phyloP scores from a whole-genome alignment of 2,888 invertebrate genomes.

The Psococerastis gibbosa region DNA sequence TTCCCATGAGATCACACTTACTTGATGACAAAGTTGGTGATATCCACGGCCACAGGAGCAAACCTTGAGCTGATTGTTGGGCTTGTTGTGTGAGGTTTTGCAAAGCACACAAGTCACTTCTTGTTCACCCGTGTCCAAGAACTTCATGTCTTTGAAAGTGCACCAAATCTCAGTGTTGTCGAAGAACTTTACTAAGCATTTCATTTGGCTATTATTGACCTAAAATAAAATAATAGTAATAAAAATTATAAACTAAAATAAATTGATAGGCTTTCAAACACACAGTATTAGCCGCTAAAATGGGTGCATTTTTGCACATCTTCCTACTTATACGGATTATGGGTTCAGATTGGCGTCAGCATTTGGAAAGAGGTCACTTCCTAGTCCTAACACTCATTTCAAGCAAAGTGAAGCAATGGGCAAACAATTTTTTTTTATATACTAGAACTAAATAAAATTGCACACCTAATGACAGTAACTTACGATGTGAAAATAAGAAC shows the following conservation, averaged over 20 bases:
- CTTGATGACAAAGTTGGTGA: neutral
- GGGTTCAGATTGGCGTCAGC: no score
- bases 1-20: neutral
- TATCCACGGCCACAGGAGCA: conserved; percentile 1
- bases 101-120: neutral
- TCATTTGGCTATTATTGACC: neutral
- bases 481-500: no score
- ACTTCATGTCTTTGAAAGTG: neutral
- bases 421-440: no score
- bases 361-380: no score
- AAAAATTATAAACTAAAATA: neutral
- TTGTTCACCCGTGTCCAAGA: neutral
- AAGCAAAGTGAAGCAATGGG: no score
- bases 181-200: conserved; percentile 1
- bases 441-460: no score
- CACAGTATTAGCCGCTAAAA: no score
- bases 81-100: neutral
- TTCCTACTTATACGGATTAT: no score
- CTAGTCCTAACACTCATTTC: no score
- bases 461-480: no score
- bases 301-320: no score
- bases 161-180: conserved; percentile 1
- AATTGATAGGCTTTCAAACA: no score
- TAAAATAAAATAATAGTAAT: neutral
- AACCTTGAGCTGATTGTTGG: neutral